Evolutionary conservation across 2,797 vertebrate genomes (phyloP), one percentile per base, ranked within the genome.

Genomic region (Rhinoraja longicauda): DNA sequence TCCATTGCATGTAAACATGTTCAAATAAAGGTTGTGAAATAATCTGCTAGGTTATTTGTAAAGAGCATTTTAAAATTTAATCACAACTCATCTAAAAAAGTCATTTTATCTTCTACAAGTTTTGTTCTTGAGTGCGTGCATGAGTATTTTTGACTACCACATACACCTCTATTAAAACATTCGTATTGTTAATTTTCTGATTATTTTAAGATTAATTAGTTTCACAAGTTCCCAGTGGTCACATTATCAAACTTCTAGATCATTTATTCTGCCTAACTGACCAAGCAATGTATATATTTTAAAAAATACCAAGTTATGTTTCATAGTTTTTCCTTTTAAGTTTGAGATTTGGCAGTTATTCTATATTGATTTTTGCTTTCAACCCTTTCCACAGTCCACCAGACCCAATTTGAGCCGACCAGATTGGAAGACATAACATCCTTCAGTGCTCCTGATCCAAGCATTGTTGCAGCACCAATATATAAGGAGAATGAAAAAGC

Each of bases 401-500:
- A 73, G 24, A 92, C 70, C 53, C 70, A 92, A 53, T 75, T 73
- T 92, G 90, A 92, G 53, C 53, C 70, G 1, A 53, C 70, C 21
- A 92, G 90, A 75, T 24, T 45, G 90, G 90, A 92, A 57, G 90
- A 73, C 8, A 45, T 73, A 72, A 92, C 90, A 9, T 92, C 90
- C 24, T 72, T 92, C 70, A 92, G 13, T 75, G 36, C 90, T 29
- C 90, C 67, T 2, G 90, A 73, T 26, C 72, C 90, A 24, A 75
- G 90, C 4, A n/a, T 75, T 13, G 36, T 92, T 53, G 70, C 12
- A 29, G 19, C 90, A 92, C 70, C 90, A 75, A 92, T 92, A 75
- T 92, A 92, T 29, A 90, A 91, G 70, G 90, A 91, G 90, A 91
- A 91, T 73, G 90, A 92, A 92, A 90, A 92, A 70, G 10, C 39